phyloP scores from a whole-genome alignment of 1,140 invertebrate genomes.

The Macrocentrus cingulum region DNA sequence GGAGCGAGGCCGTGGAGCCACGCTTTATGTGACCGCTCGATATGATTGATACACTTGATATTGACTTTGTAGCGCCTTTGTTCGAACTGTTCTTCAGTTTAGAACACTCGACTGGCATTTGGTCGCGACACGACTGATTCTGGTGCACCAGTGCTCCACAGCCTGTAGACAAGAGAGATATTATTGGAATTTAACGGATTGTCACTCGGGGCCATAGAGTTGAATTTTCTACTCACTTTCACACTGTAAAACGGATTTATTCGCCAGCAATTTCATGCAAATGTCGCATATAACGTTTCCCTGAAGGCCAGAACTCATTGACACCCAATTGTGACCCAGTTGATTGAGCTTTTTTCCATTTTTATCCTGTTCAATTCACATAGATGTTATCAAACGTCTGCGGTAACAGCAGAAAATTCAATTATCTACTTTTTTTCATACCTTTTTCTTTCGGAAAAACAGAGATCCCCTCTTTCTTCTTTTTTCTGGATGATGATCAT shows the following conservation, averaged over 20 bases:
- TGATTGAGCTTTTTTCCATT: slow-evolving; percentile 51
- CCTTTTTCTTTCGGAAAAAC: slow-evolving; percentile 88
- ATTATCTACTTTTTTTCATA: too few species aligned
- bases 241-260: slow-evolving; percentile 74
- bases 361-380: slow-evolving; percentile 45
- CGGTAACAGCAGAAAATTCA: too few species aligned
- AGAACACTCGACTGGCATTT: slow-evolving; percentile 73
- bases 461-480: slow-evolving; percentile 82
- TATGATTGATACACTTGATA: slow-evolving; percentile 46
- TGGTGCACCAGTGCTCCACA: slow-evolving; percentile 84
- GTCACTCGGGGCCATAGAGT: slow-evolving; percentile 12
- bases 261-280: slow-evolving; percentile 77
- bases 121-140: slow-evolving; percentile 78
- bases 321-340: slow-evolving; percentile 73
- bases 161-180: slow-evolving; percentile 61
- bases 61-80: slow-evolving; percentile 50
- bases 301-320: slow-evolving; percentile 59
- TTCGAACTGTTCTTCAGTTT: slow-evolving; percentile 58
- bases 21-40: slow-evolving; percentile 46
- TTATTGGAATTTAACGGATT: slow-evolving; percentile 19
- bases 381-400: background rate
- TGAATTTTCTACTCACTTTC: slow-evolving; percentile 63
- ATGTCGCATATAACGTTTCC: slow-evolving; percentile 68
- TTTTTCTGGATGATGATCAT: slow-evolving; percentile 77
- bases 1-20: slow-evolving; percentile 51